Evolutionary conservation across 2,113 vertebrate species (phyloP), one percentile per base, ranked within the genome.

Genomic region (Ammodramus savannarum): DNA sequence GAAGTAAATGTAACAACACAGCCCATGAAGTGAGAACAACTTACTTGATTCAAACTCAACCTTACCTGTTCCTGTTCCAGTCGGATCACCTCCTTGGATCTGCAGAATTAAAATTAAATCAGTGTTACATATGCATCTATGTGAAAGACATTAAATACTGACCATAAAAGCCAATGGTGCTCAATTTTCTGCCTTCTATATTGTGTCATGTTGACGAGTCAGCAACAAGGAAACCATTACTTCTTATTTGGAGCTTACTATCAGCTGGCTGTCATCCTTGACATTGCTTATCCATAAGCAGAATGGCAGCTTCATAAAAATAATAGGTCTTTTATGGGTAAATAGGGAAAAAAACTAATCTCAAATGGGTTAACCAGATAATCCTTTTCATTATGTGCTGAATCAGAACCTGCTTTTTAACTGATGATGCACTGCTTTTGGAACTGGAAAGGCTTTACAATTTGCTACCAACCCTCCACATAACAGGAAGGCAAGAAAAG

Each of bases 51-150:
- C 43, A 74, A 92, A 80, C 23, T 85, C 58, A 77, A 22, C 41
- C 96, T 84, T 97, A 99, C 99, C 99, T 97, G 98, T 99, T 65
- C 99, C 99, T 3, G 99, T 99, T 96, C 99, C 99, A 11, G 99
- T 99, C 0, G 99, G 99, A 95, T 99, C 99, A 14, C 99, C 99
- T 54, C 99, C 99, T 94, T 99, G 99, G 96, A 99, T 99, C 99
- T 99, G 96, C 36, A 57, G 91, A 95, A 93, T 93, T 74, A 90
- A 94, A 92, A 96, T 87, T 31, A 54, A 93, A 83, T 69, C 75
- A 65, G 32, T 32, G 66, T 91, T 90, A 94, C 39, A 26, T 10
- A 57, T 19, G 3, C 10, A 73, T 65, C 25, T 69, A 13, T 59
- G 26, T 77, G 39, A 77, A 95, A 93, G 55, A 83, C 23, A 67